Evolutionary conservation across 2,797 vertebrate genomes (phyloP).

Genomic region (Notamacropus eugenii): DNA sequence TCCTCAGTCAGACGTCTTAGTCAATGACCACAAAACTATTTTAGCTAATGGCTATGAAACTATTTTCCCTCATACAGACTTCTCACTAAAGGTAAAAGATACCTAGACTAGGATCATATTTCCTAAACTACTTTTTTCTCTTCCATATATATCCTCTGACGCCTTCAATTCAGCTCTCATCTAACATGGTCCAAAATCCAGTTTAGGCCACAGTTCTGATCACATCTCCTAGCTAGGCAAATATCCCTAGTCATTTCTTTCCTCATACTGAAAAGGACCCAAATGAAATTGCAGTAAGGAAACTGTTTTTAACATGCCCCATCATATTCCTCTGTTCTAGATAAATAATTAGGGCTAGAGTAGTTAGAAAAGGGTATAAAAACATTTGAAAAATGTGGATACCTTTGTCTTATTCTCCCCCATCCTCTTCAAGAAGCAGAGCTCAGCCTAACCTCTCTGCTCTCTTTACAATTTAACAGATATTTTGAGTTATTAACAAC

Average conservation of each 20-base stretch:
- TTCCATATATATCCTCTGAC: neutral
- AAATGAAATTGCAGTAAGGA: neutral
- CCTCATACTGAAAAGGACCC: neutral
- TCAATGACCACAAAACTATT: neutral
- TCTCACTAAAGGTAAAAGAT: neutral
- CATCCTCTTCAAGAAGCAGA: neutral
- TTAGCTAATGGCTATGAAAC: neutral
- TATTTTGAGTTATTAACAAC: neutral
- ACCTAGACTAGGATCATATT: neutral
- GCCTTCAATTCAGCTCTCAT: neutral
- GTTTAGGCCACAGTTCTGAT: neutral
- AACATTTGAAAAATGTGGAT: neutral
- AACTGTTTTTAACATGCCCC: neutral
- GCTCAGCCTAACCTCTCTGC: neutral
- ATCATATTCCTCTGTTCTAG: neutral
- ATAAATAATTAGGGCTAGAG: neutral
- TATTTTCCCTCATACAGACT: neutral
- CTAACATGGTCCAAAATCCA: neutral
- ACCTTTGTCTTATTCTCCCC: neutral
- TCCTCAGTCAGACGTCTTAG: neutral
- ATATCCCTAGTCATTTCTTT: neutral
- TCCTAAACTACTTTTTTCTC: neutral
- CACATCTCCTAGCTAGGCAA: neutral
- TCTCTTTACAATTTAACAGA: neutral
- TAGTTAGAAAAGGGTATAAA: neutral